Percentiles rank a stretch among this genome's conserved stretches.
Conservation (phyloP, 1,140 invertebrate species). For the Achroia grisella region DNA sequence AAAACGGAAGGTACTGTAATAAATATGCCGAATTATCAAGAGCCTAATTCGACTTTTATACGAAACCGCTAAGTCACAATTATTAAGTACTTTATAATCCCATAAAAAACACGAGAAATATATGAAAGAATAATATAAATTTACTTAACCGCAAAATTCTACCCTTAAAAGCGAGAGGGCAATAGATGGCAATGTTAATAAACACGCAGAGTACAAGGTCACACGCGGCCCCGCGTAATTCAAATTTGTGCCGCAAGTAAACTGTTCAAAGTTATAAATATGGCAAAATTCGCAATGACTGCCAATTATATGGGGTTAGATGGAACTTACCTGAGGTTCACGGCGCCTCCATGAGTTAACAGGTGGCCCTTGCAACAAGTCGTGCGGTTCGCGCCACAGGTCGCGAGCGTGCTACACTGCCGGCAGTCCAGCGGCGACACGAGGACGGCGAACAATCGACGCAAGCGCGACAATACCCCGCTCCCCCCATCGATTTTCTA, state of each 20-base stretch:
- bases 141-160: neutral
- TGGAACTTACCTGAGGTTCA: slow-evolving; percentile 54
- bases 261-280: neutral
- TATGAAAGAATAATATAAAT: too few species aligned
- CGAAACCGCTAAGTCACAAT: too few species aligned
- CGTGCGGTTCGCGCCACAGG: slow-evolving; percentile 40
- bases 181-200: slow-evolving; percentile 6
- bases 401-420: slow-evolving; percentile 49
- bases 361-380: slow-evolving; percentile 66
- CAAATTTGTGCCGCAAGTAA: slow-evolving; percentile 4
- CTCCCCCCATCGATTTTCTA: slow-evolving; percentile 59
- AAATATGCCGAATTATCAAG: too few species aligned
- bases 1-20: too few species aligned
- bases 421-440: slow-evolving; percentile 47
- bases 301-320: neutral
- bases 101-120: too few species aligned
- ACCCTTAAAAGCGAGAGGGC: neutral
- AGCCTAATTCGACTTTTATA: too few species aligned
- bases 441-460: slow-evolving; percentile 29
- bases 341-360: slow-evolving; percentile 61
- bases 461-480: slow-evolving; percentile 42
- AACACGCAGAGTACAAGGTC: slow-evolving; percentile 15
- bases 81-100: too few species aligned
- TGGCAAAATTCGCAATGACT: slow-evolving; percentile 1
- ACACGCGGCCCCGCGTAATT: slow-evolving; percentile 3